These are phyloP conservation scores for Halocynthia aurantium DNA, from an alignment of 23 tunicate species.

Conservation along the genomic window DNA sequence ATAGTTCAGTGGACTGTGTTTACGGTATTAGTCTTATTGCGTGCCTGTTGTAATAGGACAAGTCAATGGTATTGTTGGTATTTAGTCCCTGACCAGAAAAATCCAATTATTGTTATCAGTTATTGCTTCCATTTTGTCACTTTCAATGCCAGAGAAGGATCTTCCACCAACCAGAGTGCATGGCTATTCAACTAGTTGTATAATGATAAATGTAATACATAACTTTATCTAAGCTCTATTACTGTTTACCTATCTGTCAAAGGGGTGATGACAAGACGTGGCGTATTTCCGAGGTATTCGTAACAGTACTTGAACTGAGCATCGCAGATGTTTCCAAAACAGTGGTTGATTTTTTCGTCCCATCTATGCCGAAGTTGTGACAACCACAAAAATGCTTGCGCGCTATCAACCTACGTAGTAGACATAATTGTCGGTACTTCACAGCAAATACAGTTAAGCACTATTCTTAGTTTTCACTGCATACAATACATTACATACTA, in stretches of 20 bases:
- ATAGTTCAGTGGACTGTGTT: no score
- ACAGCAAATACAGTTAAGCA: no score
- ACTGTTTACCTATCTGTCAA: slow-evolving; percentile 74
- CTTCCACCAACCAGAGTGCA: no score
- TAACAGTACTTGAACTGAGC: slow-evolving; percentile 93
- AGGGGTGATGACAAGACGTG: slow-evolving; percentile 96
- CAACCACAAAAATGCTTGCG: slow-evolving; percentile 92
- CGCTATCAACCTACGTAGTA: slow-evolving; percentile 54
- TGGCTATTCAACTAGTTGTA: background rate
- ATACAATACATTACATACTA: no score
- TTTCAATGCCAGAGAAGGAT: no score
- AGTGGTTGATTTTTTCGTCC: slow-evolving; percentile 88
- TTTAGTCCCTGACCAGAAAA: no score
- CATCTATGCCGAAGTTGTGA: slow-evolving; percentile 85
- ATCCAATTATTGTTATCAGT: no score
- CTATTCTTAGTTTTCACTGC: background rate
- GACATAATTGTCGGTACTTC: background rate
- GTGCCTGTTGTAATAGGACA: no score
- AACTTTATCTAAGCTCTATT: background rate
- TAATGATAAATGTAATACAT: background rate
- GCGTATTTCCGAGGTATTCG: slow-evolving; percentile 95
- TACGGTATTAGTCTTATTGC: no score
- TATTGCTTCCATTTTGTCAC: no score
- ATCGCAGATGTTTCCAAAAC: slow-evolving; percentile 91
- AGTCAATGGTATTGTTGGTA: no score